These are phyloP conservation scores for Aphelinus atriplicis DNA, from an alignment of 1,140 invertebrate species.

Conservation along the genomic window DNA sequence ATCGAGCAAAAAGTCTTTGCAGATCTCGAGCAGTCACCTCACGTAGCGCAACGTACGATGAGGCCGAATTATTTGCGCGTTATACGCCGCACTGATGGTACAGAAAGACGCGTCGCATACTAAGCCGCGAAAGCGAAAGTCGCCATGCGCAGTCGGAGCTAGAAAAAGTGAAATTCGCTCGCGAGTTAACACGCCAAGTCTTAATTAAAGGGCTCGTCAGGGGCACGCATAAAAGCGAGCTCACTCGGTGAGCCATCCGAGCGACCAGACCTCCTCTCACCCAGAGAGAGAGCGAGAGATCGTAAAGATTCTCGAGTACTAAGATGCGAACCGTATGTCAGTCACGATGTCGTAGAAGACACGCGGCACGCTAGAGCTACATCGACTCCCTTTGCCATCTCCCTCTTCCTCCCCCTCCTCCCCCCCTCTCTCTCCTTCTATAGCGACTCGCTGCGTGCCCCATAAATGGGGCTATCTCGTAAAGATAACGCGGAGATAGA, in stretches of 20 bases:
- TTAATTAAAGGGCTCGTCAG: slow-evolving; percentile 37
- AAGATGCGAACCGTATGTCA: slow-evolving; percentile 34
- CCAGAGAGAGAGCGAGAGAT: slow-evolving; percentile 4
- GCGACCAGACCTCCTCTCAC: neutral
- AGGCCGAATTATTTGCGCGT: neutral
- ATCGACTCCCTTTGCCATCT: no score
- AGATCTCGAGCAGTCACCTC: no score
- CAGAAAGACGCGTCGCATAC: no score
- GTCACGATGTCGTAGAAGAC: slow-evolving; percentile 36
- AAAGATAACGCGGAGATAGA: slow-evolving; percentile 34
- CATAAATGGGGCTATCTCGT: neutral
- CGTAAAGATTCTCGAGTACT: slow-evolving; percentile 28
- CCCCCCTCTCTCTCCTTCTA: no score
- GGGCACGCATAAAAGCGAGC: slow-evolving; percentile 20
- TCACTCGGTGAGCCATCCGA: neutral
- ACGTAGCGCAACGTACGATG: neutral
- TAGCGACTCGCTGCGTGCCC: no score
- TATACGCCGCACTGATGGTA: neutral
- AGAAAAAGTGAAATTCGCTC: slow-evolving; percentile 15
- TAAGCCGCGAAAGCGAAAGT: neutral
- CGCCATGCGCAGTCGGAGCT: neutral
- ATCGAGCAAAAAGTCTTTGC: no score
- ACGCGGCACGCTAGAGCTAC: neutral
- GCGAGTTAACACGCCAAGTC: slow-evolving; percentile 28
- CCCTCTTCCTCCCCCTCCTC: no score